Conservation (phyloP, 1,140 invertebrate genomes). For the Manduca sexta region DNA sequence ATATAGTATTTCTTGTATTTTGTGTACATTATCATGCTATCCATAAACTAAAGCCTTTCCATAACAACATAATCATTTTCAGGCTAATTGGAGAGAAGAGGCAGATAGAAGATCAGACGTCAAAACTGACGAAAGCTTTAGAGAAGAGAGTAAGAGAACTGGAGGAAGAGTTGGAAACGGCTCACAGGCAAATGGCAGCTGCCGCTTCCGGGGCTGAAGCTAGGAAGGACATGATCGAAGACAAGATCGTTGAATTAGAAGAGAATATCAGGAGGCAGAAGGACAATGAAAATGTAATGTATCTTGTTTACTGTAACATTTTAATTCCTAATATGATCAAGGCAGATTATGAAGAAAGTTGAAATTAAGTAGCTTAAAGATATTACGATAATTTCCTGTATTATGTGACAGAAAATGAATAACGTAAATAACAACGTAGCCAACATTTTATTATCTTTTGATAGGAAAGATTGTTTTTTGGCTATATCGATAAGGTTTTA, state of each 20-base stretch:
- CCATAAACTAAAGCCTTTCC: slow-evolving; percentile 1
- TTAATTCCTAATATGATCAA: not conserved
- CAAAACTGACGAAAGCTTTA: slow-evolving; percentile 26
- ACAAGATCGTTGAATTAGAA: slow-evolving; percentile 42
- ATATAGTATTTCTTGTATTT: too few species aligned
- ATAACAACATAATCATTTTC: slow-evolving; percentile 6
- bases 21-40: too few species aligned
- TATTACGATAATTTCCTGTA: too few species aligned
- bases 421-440: too few species aligned
- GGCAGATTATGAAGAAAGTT: not conserved
- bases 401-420: too few species aligned
- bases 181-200: slow-evolving; percentile 32
- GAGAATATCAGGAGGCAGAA: slow-evolving; percentile 32
- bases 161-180: slow-evolving; percentile 45
- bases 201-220: slow-evolving; percentile 31
- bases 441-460: too few species aligned
- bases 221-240: slow-evolving; percentile 46
- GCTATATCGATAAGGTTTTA: too few species aligned
- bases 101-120: slow-evolving; percentile 35
- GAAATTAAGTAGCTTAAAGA: too few species aligned
- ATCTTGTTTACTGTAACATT: not conserved
- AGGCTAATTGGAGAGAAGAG: slow-evolving; percentile 53
- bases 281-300: slow-evolving; percentile 36
- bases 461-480: too few species aligned
- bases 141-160: slow-evolving; percentile 39